These are phyloP conservation scores for Brachionus calyciflorus DNA, from an alignment of 1,140 invertebrate genomes.

Conservation along the genomic window DNA sequence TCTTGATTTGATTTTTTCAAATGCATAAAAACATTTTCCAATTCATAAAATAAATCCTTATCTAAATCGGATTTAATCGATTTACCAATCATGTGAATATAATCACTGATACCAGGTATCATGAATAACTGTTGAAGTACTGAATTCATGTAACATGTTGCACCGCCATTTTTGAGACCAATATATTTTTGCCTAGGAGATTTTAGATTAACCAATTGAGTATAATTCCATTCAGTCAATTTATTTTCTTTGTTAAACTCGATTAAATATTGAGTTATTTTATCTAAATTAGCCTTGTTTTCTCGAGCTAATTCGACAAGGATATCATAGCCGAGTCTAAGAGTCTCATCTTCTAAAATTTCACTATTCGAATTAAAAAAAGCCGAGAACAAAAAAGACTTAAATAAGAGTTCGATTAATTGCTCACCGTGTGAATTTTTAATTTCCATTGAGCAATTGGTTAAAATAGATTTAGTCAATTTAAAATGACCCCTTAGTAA, in stretches of 20 bases:
- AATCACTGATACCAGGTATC: conserved; percentile 57
- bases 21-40: conserved; percentile 96
- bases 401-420: conserved; percentile 59
- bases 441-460: conserved; percentile 53
- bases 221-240: conserved; percentile 63
- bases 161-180: conserved; percentile 67
- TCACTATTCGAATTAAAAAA: neutral
- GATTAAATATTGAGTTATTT: conserved; percentile 59
- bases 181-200: conserved; percentile 53
- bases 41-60: conserved; percentile 76
- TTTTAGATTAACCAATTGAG: neutral
- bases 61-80: conserved; percentile 50
- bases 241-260: conserved; percentile 62
- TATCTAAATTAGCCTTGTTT: conserved; percentile 56
- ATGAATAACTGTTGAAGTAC: conserved; percentile 79
- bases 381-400: conserved; percentile 61
- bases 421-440: neutral
- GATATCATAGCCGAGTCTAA: conserved; percentile 61
- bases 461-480: conserved; percentile 61
- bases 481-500: conserved; percentile 63
- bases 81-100: conserved; percentile 50
- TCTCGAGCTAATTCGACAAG: conserved; percentile 60
- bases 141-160: conserved; percentile 99
- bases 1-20: conserved; percentile 92
- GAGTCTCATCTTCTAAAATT: neutral